Evolutionary conservation across 2,113 vertebrate genomes (phyloP).

Genomic region (Thunnus thynnus): DNA sequence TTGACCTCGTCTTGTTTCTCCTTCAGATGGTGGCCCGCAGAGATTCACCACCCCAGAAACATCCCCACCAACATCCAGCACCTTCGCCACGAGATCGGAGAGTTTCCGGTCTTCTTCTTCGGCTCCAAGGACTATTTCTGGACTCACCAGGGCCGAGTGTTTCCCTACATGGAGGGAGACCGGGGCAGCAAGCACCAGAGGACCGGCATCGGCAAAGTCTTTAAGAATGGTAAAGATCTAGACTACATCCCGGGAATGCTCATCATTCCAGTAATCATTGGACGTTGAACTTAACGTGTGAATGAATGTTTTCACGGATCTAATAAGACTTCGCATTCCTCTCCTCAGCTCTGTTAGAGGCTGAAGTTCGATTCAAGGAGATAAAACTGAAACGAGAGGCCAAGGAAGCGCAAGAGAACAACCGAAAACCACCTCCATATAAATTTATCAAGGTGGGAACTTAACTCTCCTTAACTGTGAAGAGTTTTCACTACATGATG

Average conservation of each 20-base stretch:
- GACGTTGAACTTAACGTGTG: neutral
- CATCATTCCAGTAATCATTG: too few species aligned
- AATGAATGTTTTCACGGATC: too few species aligned
- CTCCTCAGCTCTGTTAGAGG: constrained; percentile 91
- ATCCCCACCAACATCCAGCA: constrained; percentile 99
- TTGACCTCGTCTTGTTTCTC: too few species aligned
- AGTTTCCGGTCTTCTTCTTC: constrained; percentile 99
- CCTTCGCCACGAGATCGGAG: constrained; percentile 96
- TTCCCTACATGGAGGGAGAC: constrained; percentile 99
- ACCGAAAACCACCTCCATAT: constrained; percentile 94
- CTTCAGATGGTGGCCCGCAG: constrained; percentile 98
- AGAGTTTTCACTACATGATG: too few species aligned
- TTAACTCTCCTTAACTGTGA: neutral
- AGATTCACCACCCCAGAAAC: constrained; percentile 96
- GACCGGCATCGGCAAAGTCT: constrained; percentile 95
- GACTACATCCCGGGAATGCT: too few species aligned
- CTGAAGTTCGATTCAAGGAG: constrained; percentile 93
- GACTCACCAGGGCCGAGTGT: constrained; percentile 98
- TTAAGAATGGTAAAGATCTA: constrained; percentile 89
- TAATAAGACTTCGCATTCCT: neutral
- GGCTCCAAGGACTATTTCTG: constrained; percentile 99
- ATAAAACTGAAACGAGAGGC: constrained; percentile 93
- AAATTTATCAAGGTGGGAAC: constrained; percentile 95
- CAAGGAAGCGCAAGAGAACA: constrained; percentile 94
- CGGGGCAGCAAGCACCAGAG: constrained; percentile 93